Percentiles rank a stretch among this genome's conserved stretches.
phyloP scores from a whole-genome alignment of 2,113 vertebrate species.

The Alethe castanea region DNA sequence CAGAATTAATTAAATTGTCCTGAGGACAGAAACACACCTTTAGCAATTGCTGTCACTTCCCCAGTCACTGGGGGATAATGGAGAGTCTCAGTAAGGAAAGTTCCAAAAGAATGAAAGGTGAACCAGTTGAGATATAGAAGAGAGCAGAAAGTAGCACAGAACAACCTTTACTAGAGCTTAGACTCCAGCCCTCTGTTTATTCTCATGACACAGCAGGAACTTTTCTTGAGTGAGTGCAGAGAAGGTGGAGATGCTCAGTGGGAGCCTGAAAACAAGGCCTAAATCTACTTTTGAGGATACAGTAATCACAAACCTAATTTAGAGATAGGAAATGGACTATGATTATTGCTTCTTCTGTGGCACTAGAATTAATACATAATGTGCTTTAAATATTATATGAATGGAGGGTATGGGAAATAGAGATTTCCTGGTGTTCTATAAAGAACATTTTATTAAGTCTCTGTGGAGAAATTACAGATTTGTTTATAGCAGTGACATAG shows the following conservation, averaged over 20 bases:
- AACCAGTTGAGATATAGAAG: not conserved
- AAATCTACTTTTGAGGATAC: not conserved
- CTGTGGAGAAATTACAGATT: not conserved
- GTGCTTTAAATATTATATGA: not conserved
- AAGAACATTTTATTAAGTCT: not conserved
- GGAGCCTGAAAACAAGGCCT: not conserved
- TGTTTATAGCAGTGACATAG: not conserved
- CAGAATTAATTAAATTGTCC: not conserved
- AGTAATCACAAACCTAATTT: not conserved
- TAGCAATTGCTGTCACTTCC: not conserved
- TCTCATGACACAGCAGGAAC: not conserved
- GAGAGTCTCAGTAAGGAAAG: not conserved
- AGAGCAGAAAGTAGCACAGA: not conserved
- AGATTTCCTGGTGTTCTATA: not conserved
- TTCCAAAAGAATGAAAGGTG: not conserved
- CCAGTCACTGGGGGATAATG: not conserved
- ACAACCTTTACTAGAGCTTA: not conserved
- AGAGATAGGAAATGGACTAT: not conserved
- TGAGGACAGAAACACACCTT: not conserved
- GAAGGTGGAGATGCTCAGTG: not conserved
- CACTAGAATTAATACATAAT: not conserved
- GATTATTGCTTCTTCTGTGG: not conserved
- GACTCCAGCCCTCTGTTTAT: not conserved
- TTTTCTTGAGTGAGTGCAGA: not conserved
- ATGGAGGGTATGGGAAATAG: not conserved